Evolutionary conservation across 1,140 invertebrate species (phyloP).

Genomic region (Drosophila melanogaster): DNA sequence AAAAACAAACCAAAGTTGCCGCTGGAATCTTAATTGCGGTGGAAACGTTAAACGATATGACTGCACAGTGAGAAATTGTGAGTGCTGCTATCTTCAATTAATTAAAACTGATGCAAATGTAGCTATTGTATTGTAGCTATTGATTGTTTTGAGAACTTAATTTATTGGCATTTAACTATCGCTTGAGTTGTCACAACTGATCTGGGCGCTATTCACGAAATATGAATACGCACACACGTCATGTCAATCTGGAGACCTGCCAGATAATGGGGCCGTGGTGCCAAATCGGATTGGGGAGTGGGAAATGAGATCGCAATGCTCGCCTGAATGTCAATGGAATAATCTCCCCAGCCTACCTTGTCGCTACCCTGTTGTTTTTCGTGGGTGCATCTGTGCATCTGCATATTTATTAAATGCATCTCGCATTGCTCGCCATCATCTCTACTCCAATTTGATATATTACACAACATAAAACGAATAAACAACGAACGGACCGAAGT

Average conservation of each 20-base stretch:
- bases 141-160: background rate
- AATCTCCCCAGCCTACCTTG: slow-evolving; percentile 10
- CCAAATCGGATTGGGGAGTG: background rate
- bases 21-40: slow-evolving; percentile 40
- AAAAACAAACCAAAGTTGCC: slow-evolving; percentile 42
- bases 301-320: slow-evolving; percentile 16
- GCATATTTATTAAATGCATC: slow-evolving; percentile 65
- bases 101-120: background rate
- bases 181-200: slow-evolving; percentile 14
- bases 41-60: slow-evolving; percentile 14
- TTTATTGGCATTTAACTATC: slow-evolving; percentile 14
- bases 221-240: slow-evolving; percentile 15
- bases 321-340: slow-evolving; percentile 61
- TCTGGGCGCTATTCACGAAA: slow-evolving; percentile 17
- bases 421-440: slow-evolving; percentile 35
- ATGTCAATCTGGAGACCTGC: slow-evolving; percentile 25
- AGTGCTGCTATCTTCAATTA: too few relatives aligned
- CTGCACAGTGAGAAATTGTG: slow-evolving; percentile 1
- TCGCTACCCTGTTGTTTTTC: slow-evolving; percentile 8
- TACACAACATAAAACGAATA: slow-evolving; percentile 50
- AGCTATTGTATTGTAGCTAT: background rate
- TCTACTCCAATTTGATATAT: slow-evolving; percentile 61
- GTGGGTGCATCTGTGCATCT: slow-evolving; percentile 28
- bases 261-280: slow-evolving; percentile 10
- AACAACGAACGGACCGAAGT: slow-evolving; percentile 31